Evolutionary conservation across 1,140 invertebrate genomes (phyloP).

Genomic region (Yoshiicerus persimilis): DNA sequence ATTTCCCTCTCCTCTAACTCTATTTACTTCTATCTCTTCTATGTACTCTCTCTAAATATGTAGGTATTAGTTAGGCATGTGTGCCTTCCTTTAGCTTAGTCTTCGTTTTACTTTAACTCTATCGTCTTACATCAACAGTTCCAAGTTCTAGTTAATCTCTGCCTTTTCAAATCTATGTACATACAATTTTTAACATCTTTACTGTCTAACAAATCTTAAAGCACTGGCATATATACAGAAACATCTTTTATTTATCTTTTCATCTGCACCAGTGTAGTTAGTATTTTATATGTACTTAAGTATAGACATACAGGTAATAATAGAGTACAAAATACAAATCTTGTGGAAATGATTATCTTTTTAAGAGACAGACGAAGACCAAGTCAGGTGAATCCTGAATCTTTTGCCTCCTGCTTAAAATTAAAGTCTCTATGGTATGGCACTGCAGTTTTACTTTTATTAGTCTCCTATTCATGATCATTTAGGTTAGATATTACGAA

Average conservation of each 20-base stretch:
- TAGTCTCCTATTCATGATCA: slow-evolving; percentile 28
- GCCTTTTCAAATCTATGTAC: neutral
- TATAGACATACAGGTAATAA: neutral
- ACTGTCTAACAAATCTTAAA: neutral
- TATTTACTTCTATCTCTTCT: neutral
- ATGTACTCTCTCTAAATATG: too few species aligned
- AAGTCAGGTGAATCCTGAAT: neutral
- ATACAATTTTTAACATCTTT: neutral
- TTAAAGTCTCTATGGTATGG: neutral
- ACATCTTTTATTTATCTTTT: neutral
- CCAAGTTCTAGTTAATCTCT: neutral
- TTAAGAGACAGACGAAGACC: neutral
- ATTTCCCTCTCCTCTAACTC: too few species aligned
- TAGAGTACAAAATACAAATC: neutral
- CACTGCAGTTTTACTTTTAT: neutral
- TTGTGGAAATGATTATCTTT: neutral
- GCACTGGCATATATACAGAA: neutral
- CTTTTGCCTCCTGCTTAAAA: neutral
- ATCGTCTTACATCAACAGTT: neutral
- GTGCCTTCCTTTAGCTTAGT: too few species aligned
- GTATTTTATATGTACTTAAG: neutral
- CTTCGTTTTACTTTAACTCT: neutral
- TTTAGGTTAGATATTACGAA: slow-evolving; percentile 41
- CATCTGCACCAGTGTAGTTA: neutral
- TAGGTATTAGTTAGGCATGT: too few species aligned